A percentile compares a stretch with the other conserved stretches of the same genome.
phyloP scores from a whole-genome alignment of 1,140 invertebrate species.

The Pogonomyrmex californicus region DNA sequence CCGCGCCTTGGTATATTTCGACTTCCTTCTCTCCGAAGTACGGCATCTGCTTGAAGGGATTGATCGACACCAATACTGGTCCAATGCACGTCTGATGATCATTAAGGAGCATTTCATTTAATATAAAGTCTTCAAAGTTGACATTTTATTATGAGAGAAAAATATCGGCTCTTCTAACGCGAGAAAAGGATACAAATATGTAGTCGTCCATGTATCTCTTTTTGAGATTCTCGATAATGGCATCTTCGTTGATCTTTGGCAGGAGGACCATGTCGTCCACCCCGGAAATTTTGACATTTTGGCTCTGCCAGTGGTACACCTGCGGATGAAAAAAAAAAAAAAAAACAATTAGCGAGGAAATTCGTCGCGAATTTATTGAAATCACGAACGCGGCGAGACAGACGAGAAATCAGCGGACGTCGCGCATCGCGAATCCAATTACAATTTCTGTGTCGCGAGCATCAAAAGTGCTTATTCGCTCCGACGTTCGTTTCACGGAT shows the following conservation, averaged over 20 bases:
- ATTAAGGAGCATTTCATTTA: conserved; percentile 77
- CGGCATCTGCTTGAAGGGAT: conserved; percentile 93
- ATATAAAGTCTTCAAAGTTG: background rate
- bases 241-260: conserved; percentile 90
- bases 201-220: conserved; percentile 92
- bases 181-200: conserved; percentile 91
- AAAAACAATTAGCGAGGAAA: background rate
- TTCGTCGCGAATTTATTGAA: background rate
- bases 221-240: conserved; percentile 92
- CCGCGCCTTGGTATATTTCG: conserved; percentile 92
- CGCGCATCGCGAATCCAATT: conserved; percentile 52
- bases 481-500: conserved; percentile 53
- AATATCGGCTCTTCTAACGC: background rate
- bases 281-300: conserved; percentile 92
- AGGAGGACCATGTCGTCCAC: conserved; percentile 95
- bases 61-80: conserved; percentile 93
- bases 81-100: conserved; percentile 92
- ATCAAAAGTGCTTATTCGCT: conserved; percentile 28
- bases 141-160: too few species aligned
- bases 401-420: conserved; percentile 19
- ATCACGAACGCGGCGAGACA: background rate
- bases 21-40: conserved; percentile 92
- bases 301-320: conserved; percentile 93
- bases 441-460: conserved; percentile 30
- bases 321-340: conserved; percentile 77